Evolutionary conservation across 2,113 vertebrate genomes (phyloP), one percentile per base, ranked within the genome.

Genomic region (Tupaia chinensis): DNA sequence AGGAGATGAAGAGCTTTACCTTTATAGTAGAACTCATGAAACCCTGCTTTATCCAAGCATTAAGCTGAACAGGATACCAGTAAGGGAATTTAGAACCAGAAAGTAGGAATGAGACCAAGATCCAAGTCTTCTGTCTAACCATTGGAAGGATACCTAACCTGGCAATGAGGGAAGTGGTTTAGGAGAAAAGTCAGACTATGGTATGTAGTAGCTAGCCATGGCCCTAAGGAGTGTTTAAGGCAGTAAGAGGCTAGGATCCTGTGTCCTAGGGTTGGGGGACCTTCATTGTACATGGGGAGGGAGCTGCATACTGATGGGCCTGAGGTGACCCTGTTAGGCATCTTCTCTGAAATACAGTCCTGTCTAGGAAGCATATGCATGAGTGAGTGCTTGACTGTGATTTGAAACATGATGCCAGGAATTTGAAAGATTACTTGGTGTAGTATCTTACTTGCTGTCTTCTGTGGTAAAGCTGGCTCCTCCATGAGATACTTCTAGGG

Each of bases 381-480:
- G n/a, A 92, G 3, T 58, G 10, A 44, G 56, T 87, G 65, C 56
- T 93, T 92, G 84, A 58, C 22, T 87, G 60, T 34, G 54, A 23
- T 68, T 89, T 73, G 22, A 32, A 86, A 83, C 53, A 74, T 23
- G 44, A 77, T 4, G 80, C 60, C 2, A 89, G 60, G 60, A 29
- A 70, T 92, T 85, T 53, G 69, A 87, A 87, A 61, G 70, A 63
- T 1, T 73, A 32, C 17, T 44, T 63, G 68, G 82, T 69, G 14
- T 85, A 15, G 56, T 70, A 23, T 68, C 92, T 92, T 97, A 98
- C 98, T 93, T 98, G 93, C 44, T 96, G 23, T 92, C 17, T 81
- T 96, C 61, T 69, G 87, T 92, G 66, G 96, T 97, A 94, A 97
- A 97, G 44, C 65, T 94, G 91, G 63, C 93, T 94, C 91, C 95